Evolutionary conservation across 2,888 invertebrate species (phyloP).

Genomic region (Dastarcus helophoroides): DNA sequence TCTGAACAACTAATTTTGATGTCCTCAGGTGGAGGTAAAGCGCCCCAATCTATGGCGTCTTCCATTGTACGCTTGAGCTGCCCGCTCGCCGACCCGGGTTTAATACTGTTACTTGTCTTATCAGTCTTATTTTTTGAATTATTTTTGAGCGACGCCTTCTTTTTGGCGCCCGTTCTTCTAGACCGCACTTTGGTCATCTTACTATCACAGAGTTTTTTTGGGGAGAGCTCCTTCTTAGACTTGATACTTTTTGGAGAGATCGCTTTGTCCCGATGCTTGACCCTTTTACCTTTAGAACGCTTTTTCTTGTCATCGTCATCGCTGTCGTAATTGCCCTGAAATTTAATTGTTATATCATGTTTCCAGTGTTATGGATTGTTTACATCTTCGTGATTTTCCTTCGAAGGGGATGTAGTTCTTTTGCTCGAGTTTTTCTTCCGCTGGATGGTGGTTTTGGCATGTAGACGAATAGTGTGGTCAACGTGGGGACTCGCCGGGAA

Average conservation of each 20-base stretch:
- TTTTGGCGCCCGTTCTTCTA: conserved; percentile 12
- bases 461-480: conserved; percentile 38
- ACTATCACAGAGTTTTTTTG: conserved; percentile 13
- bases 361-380: too few relatives aligned
- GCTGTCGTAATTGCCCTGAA: conserved; percentile 22
- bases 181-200: conserved; percentile 16
- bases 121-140: too few relatives aligned
- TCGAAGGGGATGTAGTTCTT: conserved; percentile 25
- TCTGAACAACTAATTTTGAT: conserved; percentile 6
- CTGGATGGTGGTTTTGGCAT: conserved; percentile 24
- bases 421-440: conserved; percentile 27
- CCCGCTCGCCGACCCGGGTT: conserved; percentile 2
- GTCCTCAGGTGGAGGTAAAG: conserved; percentile 9
- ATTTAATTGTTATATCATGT: too few relatives aligned
- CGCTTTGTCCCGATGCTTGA: too few relatives aligned
- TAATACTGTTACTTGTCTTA: conserved; percentile 5
- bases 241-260: conserved; percentile 19
- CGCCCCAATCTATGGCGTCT: conserved; percentile 4
- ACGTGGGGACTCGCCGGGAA: conserved; percentile 39
- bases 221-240: conserved; percentile 9
- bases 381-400: conserved; percentile 31
- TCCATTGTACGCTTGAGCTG: conserved; percentile 1
- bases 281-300: conserved; percentile 16
- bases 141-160: too few relatives aligned
- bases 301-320: conserved; percentile 26